phyloP scores from a whole-genome alignment of 2,888 invertebrate species.

The Xestia rhomboidea region DNA sequence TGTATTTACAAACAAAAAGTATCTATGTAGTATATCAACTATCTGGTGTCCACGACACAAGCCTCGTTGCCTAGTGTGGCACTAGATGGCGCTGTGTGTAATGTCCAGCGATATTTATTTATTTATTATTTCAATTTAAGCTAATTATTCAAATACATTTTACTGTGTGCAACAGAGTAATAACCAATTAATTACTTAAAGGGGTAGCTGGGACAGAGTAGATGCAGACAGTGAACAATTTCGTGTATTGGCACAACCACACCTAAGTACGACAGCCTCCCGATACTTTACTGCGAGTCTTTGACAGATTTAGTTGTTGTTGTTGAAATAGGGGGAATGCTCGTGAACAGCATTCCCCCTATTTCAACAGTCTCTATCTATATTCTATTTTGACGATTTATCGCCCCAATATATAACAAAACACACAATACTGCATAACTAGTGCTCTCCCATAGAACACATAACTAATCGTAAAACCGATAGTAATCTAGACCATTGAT shows the following conservation, averaged over 20 bases:
- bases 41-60: too few relatives aligned
- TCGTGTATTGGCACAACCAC: background rate
- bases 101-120: too few relatives aligned
- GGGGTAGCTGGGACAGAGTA: background rate
- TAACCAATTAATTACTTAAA: background rate
- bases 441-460: constrained; percentile 1
- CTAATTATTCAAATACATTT: background rate
- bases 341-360: too few relatives aligned
- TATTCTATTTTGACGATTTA: background rate
- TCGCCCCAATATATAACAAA: background rate
- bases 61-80: too few relatives aligned
- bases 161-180: background rate
- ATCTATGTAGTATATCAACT: too few relatives aligned
- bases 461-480: constrained; percentile 38
- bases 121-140: background rate
- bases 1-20: too few relatives aligned
- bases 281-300: background rate
- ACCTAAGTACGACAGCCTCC: background rate
- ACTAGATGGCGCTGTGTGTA: too few relatives aligned
- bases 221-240: background rate
- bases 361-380: background rate
- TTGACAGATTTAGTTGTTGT: too few relatives aligned
- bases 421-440: constrained; percentile 16
- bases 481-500: constrained; percentile 42
- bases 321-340: too few relatives aligned